Base-by-base conservation (phyloP, 2,888 invertebrate genomes). In the Aspidiotus destructor region DNA sequence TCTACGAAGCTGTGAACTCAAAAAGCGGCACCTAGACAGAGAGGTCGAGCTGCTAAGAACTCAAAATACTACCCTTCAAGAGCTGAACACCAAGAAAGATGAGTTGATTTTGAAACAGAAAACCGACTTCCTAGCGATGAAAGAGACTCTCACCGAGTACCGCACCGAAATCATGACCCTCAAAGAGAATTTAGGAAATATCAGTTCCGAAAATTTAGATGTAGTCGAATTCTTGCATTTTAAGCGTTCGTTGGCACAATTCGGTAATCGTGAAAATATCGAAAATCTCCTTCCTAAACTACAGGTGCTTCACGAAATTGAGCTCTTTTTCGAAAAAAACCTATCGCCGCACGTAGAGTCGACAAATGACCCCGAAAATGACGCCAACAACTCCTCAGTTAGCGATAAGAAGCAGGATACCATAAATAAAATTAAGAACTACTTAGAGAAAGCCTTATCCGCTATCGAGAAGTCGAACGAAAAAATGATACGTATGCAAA, bases 401-500 rank as follows among this genome's bases (percentile, higher is more conserved):
- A 28, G 7, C 9, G 40, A 53, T 9, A 8, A 44, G 28, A 64
- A 64, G 8, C 8, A 15, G 9, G 15, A 57, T 55, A 15, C 42
- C 13, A 55, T 57, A 7, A 64, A 2, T 13, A 55, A 42, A 55
- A 54, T 64, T 8, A 64, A 64, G 57, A 17, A 64, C 53, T 57
- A 57, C 42, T 28, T 64, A 5, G 64, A 64, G 42, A 64, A 64
- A 64, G 64, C 64, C 15, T 41, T 64, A 7, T 10, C 13, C 11
- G 54, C 41, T 9, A 64, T 64, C 8, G 64, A 64, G 16, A 65
- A 65, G 40, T 65, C 58, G 52, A 65, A 65, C 15, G 65, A 65
- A 15, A 65, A 48, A 17, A 44, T 57, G 44, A n/a, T n/a, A 1
- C 65, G 60, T 44, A 58, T 55, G 44, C 13, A 13, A 17, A 28